Evolutionary conservation across 2,888 invertebrate genomes (phyloP).

Genomic region (Sylvicola cinctus): DNA sequence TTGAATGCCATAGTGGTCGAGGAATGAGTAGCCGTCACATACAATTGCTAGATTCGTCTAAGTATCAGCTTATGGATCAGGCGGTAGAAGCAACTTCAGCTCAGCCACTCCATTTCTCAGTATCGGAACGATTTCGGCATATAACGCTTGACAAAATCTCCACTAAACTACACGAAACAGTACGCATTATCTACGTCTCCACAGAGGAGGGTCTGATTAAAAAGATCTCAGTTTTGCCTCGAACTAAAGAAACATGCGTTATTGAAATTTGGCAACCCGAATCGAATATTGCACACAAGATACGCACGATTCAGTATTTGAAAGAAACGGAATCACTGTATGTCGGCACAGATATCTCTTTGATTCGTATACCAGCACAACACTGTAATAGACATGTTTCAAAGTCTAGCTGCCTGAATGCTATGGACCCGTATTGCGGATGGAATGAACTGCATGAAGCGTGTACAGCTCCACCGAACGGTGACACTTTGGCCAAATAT

Average conservation of each 20-base stretch:
- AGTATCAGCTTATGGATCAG: constrained; percentile 74
- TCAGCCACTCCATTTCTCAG: constrained; percentile 44
- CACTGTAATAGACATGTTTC: constrained; percentile 57
- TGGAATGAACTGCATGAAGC: constrained; percentile 62
- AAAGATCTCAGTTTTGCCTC: constrained; percentile 58
- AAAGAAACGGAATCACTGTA: constrained; percentile 65
- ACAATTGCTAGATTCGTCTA: constrained; percentile 39
- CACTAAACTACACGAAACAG: constrained; percentile 44
- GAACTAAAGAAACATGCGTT: constrained; percentile 51
- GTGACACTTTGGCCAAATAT: constrained; percentile 36
- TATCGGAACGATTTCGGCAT: constrained; percentile 50
- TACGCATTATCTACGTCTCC: constrained; percentile 64
- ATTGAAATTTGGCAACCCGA: constrained; percentile 67
- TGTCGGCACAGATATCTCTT: constrained; percentile 43
- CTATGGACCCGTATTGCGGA: constrained; percentile 87
- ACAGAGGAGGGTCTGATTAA: constrained; percentile 54
- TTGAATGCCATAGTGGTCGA: constrained; percentile 29
- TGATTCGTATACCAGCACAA: constrained; percentile 53
- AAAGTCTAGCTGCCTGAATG: constrained; percentile 50
- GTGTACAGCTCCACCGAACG: constrained; percentile 50
- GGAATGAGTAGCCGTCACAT: constrained; percentile 14
- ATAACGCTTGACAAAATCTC: constrained; percentile 64
- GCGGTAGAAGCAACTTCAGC: constrained; percentile 56
- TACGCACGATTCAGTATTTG: constrained; percentile 53
- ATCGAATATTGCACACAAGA: constrained; percentile 25